Evolutionary conservation across 2,888 invertebrate genomes (phyloP), one percentile per base, ranked within the genome.

Genomic region (Odontomyia ornata): DNA sequence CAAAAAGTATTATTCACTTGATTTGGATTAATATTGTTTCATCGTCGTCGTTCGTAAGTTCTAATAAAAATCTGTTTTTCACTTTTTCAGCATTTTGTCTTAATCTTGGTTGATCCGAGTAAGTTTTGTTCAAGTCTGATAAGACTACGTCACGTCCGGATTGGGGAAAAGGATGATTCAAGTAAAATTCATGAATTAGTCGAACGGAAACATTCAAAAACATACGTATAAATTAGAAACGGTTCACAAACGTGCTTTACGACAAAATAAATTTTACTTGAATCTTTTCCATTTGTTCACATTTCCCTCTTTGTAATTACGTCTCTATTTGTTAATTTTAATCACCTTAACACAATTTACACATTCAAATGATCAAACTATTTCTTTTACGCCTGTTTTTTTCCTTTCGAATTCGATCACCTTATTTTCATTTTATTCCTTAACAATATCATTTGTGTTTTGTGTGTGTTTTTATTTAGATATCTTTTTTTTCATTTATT

Each of bases 211-310:
- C 57, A 60, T 23, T 60, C 9, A 5, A 60, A 25, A 23, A 21
- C 57, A 13, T 23, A 23, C 56, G 57, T 23, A 60, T 60, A 60
- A 60, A 60, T 56, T n/a, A 25, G 18, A 60, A 60, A 18, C 21
- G 57, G 23, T 60, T 25, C 25, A 60, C 57, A 60, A 60, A 60
- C 4, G 23, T 60, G 57, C 57, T 4, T 11, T 9, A 64, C 11
- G 3, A 15, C 52, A 15, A 52, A 69, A 69, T 47, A 46, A 69
- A 69, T 69, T 69, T 69, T 25, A 69, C 46, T 69, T 46, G 69
- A 69, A 30, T 69, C 69, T 30, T 25, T 23, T 28, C 46, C 21
- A 23, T 46, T 1, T 47, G 7, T 21, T 23, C 36, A 43, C 21
- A 62, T 69, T 15, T 52, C 52, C 13, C 43, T n/a, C n/a, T 36